Percentiles rank a stretch among this genome's conserved stretches.
Conservation (phyloP, 2,113 vertebrate genomes). For the zebrafish (Danio rerio) region DNA sequence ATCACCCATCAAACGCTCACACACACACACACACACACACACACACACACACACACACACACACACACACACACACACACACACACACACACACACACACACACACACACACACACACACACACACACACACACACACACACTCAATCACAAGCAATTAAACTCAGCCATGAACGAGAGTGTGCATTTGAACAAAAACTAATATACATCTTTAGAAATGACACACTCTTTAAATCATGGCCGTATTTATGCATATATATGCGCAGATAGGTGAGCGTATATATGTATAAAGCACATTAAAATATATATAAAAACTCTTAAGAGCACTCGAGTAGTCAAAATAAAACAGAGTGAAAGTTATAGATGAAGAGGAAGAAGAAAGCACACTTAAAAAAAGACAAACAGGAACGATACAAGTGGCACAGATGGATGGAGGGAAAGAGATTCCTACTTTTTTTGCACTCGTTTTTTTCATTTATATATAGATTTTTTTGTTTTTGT, state of each 20-base stretch:
- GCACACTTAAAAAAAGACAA: conserved; percentile 24
- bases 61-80: conserved; percentile 12
- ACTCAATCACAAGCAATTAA: neutral
- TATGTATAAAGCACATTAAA: too few species aligned
- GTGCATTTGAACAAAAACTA: conserved; percentile 21
- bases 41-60: conserved; percentile 15
- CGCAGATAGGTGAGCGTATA: neutral
- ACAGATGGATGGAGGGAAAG: conserved; percentile 35
- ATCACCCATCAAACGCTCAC: conserved; percentile 43
- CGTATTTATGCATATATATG: neutral
- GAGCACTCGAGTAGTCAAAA: neutral
- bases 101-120: conserved; percentile 15
- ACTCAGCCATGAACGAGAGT: neutral
- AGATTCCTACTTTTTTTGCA: conserved; percentile 76
- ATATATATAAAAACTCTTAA: neutral
- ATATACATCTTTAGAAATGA: conserved; percentile 19
- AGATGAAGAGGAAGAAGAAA: conserved; percentile 12
- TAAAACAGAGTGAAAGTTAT: neutral
- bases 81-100: conserved; percentile 15
- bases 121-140: conserved; percentile 9
- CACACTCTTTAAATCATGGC: neutral
- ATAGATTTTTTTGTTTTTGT: conserved; percentile 63
- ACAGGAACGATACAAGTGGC: conserved; percentile 4
- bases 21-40: conserved; percentile 14
- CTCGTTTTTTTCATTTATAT: conserved; percentile 67